Base-by-base conservation (phyloP, 2,113 vertebrate genomes). In the Phalacrocorax pelagicus region DNA sequence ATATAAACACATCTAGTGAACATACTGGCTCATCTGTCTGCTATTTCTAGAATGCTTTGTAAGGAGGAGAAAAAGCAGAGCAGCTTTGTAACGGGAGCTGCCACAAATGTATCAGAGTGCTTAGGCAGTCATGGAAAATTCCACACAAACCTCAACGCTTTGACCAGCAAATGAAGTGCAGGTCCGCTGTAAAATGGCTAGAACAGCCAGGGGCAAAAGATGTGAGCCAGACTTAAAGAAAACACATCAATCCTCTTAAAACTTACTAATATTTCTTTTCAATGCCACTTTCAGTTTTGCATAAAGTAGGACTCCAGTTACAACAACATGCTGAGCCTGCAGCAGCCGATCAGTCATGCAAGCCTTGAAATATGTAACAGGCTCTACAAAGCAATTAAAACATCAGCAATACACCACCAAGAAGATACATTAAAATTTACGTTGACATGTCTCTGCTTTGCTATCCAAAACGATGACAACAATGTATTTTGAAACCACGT, bases 91-190 rank as follows among this genome's bases (percentile, higher is more conserved):
- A 97, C 30, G 91, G 88, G 92, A 95, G 97, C 88, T 94, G 91
- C 91, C 96, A 95, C 96, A 95, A 95, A 94, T 42, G 79, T 86
- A 96, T 94, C 96, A 81, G 94, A 96, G 88, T 92, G 97, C 96
- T 91, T 63, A 97, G 97, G 92, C 96, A 97, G 97, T 96, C 96
- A 97, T 97, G 98, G 98, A 98, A 98, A 98, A 98, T 98, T 98
- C 98, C 98, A 98, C 95, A 84, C 91, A 96, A 97, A 97, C 94
- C 96, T 92, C 93, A 96, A 97, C 93, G 96, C 97, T 96, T 85
- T 88, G 69, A 94, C 90, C 94, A 96, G 91, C 87, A 87, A 92
- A 96, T 21, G 38, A 95, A 95, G 92, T 6, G 54, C 94, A 86
- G 90, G 93, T 95, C 55, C 67, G 91, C 95, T 78, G 54, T 62